Evolutionary conservation across 2,797 vertebrate species (phyloP).

Genomic region (Acridotheres tristis): DNA sequence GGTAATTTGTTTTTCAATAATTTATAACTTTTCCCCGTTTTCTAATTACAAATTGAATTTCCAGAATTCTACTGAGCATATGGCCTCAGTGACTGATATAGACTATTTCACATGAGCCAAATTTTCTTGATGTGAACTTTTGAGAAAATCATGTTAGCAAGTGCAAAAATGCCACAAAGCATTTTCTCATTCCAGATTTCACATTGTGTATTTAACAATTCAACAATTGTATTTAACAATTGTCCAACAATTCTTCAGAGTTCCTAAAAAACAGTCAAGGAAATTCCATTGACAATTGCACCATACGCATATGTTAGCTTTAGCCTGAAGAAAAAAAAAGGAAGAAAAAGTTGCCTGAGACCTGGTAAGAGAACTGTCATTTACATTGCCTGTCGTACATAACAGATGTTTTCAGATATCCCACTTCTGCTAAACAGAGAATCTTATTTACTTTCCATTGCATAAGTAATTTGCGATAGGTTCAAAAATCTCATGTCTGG

Average conservation of each 20-base stretch:
- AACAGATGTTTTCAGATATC: neutral
- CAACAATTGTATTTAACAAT: neutral
- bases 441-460: neutral
- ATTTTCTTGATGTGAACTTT: neutral
- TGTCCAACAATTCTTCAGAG: neutral
- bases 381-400: neutral
- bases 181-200: neutral
- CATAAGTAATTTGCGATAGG: neutral
- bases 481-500: neutral
- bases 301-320: neutral
- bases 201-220: neutral
- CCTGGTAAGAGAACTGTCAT: neutral
- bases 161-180: neutral
- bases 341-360: neutral
- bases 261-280: rapidly evolving
- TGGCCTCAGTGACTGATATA: neutral
- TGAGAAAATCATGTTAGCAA: neutral
- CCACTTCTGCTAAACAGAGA: neutral
- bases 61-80: neutral
- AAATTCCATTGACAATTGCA: neutral
- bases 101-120: neutral
- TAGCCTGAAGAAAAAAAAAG: neutral
- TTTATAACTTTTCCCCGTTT: neutral
- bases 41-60: neutral
- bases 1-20: neutral